phyloP scores from a whole-genome alignment of 2,888 invertebrate genomes.

The Blastobasis lacticolella region DNA sequence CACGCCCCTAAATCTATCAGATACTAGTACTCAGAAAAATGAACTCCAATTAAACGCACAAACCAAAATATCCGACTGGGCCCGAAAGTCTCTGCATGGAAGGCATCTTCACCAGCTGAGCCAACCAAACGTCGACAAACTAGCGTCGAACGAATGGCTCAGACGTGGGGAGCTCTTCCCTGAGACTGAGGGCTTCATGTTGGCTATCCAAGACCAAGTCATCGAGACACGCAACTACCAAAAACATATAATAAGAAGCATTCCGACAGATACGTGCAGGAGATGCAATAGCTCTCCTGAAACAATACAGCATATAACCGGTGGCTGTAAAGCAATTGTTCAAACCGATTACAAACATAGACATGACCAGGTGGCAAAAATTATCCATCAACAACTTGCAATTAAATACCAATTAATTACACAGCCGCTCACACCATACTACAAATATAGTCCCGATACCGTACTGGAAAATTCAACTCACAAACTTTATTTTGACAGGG shows the following conservation, averaged over 20 bases:
- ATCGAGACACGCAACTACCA: slow-evolving; percentile 13
- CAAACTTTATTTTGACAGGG: background rate
- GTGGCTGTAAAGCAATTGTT: slow-evolving; percentile 4
- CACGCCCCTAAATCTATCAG: background rate
- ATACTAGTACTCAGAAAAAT: background rate
- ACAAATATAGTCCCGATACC: slow-evolving; percentile 7
- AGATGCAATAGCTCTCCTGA: slow-evolving; percentile 3
- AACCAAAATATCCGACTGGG: background rate
- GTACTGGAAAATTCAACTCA: slow-evolving; percentile 2
- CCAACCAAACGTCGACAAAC: slow-evolving; percentile 9
- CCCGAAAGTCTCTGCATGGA: slow-evolving; percentile 7
- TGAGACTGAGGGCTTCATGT: slow-evolving; percentile 8
- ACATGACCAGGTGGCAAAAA: slow-evolving; percentile 8
- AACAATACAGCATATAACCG: slow-evolving; percentile 8
- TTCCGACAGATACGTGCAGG: background rate
- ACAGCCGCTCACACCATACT: slow-evolving; percentile 4
- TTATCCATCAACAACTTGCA: slow-evolving; percentile 11
- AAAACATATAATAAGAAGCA: background rate
- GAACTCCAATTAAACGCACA: background rate
- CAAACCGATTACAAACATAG: slow-evolving; percentile 7
- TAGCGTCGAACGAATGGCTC: slow-evolving; percentile 11
- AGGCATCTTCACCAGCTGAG: slow-evolving; percentile 4
- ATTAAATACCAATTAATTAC: background rate
- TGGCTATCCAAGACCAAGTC: slow-evolving; percentile 7
- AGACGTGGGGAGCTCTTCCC: slow-evolving; percentile 6